A percentile compares a stretch with the other conserved stretches of the same genome.
Evolutionary conservation across 2,888 invertebrate genomes (phyloP).

Genomic region (Xestoiulus laeticollis): DNA sequence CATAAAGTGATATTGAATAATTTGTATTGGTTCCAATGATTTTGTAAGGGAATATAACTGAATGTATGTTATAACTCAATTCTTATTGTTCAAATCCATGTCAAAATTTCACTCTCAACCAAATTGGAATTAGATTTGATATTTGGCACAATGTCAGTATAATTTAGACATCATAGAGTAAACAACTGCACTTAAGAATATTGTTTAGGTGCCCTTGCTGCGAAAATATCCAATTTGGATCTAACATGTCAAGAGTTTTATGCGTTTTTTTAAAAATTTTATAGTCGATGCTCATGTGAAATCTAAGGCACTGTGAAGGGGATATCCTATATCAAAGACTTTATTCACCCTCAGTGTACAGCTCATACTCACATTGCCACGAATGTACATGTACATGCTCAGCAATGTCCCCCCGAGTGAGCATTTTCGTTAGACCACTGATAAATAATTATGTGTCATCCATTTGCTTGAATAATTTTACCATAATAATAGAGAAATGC

Average conservation of each 20-base stretch:
- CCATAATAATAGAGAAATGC: slow-evolving; percentile 39
- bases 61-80: too few relatives aligned
- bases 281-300: background rate
- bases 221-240: background rate
- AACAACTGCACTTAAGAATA: background rate
- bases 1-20: too few relatives aligned
- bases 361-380: background rate
- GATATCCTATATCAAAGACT: background rate
- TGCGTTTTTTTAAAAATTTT: background rate
- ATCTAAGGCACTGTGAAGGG: background rate
- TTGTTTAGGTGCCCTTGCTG: slow-evolving; percentile 3
- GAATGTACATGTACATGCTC: background rate
- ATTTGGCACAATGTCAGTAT: slow-evolving; percentile 20
- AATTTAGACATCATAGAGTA: background rate
- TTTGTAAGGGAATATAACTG: too few relatives aligned
- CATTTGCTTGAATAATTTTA: slow-evolving; percentile 30
- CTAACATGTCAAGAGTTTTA: background rate
- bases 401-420: background rate
- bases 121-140: background rate
- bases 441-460: slow-evolving; percentile 30
- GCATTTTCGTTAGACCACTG: background rate
- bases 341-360: background rate
- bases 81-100: too few relatives aligned
- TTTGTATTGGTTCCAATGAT: too few relatives aligned
- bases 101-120: background rate